Percentiles rank a stretch among this genome's conserved stretches.
phyloP scores from a whole-genome alignment of 2,888 invertebrate species.

The Chalcis sispes region DNA sequence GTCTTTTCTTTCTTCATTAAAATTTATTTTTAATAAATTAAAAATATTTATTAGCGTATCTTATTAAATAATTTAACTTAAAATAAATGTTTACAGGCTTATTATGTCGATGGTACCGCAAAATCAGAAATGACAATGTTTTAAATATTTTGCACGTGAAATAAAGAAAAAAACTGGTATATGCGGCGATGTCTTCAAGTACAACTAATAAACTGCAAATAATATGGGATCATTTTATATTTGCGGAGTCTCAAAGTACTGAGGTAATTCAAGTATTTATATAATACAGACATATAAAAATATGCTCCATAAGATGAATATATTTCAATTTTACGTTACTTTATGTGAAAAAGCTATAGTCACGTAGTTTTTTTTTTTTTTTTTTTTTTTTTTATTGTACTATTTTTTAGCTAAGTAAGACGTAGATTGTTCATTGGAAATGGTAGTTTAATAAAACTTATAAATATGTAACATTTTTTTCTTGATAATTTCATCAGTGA shows the following conservation, averaged over 20 bases:
- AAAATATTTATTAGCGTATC: no score
- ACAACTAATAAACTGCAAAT: slow-evolving; percentile 48
- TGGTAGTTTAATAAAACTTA: no score
- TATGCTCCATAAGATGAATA: not conserved
- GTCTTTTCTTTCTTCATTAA: no score
- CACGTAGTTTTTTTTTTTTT: not conserved
- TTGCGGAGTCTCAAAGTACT: slow-evolving; percentile 80
- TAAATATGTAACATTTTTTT: no score
- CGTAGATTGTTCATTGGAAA: no score
- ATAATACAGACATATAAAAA: not conserved
- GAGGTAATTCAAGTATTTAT: slow-evolving; percentile 76
- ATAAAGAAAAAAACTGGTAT: slow-evolving; percentile 37
- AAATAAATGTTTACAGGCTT: slow-evolving; percentile 18
- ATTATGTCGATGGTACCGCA: slow-evolving; percentile 28
- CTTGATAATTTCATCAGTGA: no score
- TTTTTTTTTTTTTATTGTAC: no score
- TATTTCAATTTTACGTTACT: no score
- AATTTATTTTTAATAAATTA: no score
- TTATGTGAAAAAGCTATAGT: not conserved
- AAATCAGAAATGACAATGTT: slow-evolving; percentile 43
- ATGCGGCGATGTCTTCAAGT: slow-evolving; percentile 58
- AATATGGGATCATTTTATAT: slow-evolving; percentile 81
- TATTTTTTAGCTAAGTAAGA: no score
- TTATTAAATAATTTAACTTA: no score
- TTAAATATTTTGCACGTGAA: slow-evolving; percentile 21